Percentiles rank a stretch among this genome's conserved stretches.
Conservation (phyloP, 2,888 invertebrate genomes). For the Nephrotoma appendiculata region DNA sequence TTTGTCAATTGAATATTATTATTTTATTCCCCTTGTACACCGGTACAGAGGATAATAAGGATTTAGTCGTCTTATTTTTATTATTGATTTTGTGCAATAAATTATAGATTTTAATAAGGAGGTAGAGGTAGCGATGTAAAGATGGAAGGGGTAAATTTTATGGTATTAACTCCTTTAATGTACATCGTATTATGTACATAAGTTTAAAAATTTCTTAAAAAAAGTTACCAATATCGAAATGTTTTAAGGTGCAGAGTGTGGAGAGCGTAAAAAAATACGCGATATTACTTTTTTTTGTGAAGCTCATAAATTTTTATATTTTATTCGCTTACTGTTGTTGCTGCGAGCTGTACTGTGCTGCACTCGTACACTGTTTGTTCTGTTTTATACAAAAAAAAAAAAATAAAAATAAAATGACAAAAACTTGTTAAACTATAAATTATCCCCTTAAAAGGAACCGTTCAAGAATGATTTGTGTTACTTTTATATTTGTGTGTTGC, state of each 20-base stretch:
- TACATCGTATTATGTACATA: no score
- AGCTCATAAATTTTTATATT: neutral
- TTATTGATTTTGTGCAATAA: neutral
- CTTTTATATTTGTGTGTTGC: neutral
- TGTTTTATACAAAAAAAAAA: neutral
- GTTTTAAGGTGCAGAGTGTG: neutral
- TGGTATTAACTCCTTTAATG: neutral
- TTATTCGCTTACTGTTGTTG: neutral
- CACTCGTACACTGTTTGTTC: neutral
- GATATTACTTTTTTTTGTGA: neutral
- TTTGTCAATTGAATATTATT: neutral
- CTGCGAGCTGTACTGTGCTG: neutral
- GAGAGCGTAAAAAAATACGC: neutral
- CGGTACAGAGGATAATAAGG: neutral
- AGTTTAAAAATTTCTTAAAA: no score
- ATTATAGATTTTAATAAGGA: neutral
- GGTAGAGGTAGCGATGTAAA: no score
- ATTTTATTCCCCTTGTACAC: neutral
- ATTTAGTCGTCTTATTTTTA: neutral
- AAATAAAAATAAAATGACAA: neutral
- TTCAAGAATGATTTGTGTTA: conserved; percentile 4
- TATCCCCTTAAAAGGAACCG: conserved; percentile 7
- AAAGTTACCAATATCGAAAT: no score
- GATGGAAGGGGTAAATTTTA: neutral
- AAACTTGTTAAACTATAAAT: conserved; percentile 5